Evolutionary conservation across 64 coral and sea anemone genomes (phyloP).

Genomic region (Anthopleura sola): DNA sequence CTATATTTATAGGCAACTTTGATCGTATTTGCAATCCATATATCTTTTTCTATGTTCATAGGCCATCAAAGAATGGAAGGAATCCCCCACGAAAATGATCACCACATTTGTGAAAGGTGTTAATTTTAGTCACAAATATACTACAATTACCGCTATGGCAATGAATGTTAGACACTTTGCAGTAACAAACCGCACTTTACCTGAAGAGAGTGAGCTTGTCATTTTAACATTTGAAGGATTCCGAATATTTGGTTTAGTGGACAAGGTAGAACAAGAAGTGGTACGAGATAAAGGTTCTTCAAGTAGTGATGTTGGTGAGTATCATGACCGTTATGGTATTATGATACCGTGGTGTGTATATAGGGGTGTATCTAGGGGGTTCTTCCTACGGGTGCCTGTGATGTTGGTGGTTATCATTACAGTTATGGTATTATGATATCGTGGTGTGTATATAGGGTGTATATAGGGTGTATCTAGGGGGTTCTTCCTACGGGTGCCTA

Average conservation of each 20-base stretch:
- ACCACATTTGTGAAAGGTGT: neutral
- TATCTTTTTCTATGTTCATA: neutral
- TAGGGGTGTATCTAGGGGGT: no score
- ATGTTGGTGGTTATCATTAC: no score
- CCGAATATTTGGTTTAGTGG: constrained; percentile 4
- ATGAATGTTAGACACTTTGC: neutral
- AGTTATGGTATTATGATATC: no score
- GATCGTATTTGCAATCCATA: no score
- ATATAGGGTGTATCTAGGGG: no score
- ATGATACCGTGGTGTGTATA: no score
- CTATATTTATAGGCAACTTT: no score
- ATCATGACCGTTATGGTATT: neutral
- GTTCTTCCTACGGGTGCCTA: no score
- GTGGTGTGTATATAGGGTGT: no score
- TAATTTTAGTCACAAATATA: neutral
- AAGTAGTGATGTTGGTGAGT: neutral
- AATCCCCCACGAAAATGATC: neutral
- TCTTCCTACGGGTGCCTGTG: no score
- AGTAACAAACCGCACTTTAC: neutral
- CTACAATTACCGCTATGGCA: neutral
- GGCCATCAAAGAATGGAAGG: constrained; percentile 1
- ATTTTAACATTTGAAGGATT: neutral
- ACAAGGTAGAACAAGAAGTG: constrained; percentile 8
- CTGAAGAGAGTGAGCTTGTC: neutral
- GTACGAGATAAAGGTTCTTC: neutral